Base-by-base conservation (phyloP, 2,888 invertebrate genomes). In the Ecliptopera silaceata region DNA sequence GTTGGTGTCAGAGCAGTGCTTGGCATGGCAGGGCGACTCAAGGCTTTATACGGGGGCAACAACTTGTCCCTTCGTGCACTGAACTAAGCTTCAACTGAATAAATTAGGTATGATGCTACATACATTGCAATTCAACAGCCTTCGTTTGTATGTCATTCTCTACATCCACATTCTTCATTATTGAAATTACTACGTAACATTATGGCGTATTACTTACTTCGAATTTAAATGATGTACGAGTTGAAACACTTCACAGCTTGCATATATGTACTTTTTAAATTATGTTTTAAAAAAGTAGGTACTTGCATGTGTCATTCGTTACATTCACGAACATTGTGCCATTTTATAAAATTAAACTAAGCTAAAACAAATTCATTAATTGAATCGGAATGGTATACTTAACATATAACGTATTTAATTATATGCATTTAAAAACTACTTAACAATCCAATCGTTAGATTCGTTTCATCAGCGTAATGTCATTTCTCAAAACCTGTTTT, bases 1-100 rank as follows among this genome's bases (percentile, higher is more conserved):
- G 55, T 46, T 43, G 31, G 65, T 69, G 65, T 72, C 69, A 70
- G 66, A 72, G 69, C 67, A 63, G 68, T 58, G 66, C 61, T 65
- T 69, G 70, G 66, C 67, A 73, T 69, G 69, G 66, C 66, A 73
- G 75, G 74, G 75, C 74, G 71, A 68, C 75, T 79, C 79, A 80
- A 81, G 82, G 82, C 77, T 79, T 66, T 63, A 64, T 67, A 66
- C 70, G 79, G 79, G 82, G 82, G 82, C 83, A 84, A 84, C 82
- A 84, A 83, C 82, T 76, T 78, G 79, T 80, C 77, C 80, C 75
- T 80, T 76, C 82, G 83, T 81, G 77, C 83, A 79, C 77, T 79
- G 82, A 84, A 82, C 84, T 74, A 77, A 77, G 74, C 70, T 77
- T 70, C 75, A 71, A 66, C 72, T 81, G 71, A 77, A 80, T 76